These are phyloP conservation scores for Trematomus bernacchii DNA, from an alignment of 2,797 vertebrate species.

Conservation along the genomic window DNA sequence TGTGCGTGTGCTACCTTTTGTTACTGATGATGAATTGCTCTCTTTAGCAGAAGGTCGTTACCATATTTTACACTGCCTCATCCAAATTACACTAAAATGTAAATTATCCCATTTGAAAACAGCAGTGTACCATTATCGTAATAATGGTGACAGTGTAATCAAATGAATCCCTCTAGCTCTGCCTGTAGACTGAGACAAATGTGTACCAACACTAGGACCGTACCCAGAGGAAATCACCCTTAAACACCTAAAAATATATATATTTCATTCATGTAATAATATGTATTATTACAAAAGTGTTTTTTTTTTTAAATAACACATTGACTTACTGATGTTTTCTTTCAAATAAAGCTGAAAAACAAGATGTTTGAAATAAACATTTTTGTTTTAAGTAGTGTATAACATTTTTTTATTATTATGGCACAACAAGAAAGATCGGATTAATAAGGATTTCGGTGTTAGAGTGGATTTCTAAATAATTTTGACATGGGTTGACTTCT, in stretches of 20 bases:
- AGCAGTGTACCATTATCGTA: slow-evolving; percentile 60
- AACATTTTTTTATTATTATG: not conserved
- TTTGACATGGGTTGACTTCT: not conserved
- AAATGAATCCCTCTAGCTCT: slow-evolving; percentile 47
- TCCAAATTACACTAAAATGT: slow-evolving; percentile 60
- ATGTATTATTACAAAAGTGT: not conserved
- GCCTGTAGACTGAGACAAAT: slow-evolving; percentile 16
- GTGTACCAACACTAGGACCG: not conserved
- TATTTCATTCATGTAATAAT: not conserved
- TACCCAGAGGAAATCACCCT: not conserved
- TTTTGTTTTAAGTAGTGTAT: not conserved
- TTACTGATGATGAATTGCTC: slow-evolving; percentile 49
- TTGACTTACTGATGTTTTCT: not conserved
- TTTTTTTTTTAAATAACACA: not conserved
- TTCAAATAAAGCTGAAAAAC: not conserved
- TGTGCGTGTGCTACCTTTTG: not conserved
- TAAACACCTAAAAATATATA: not conserved
- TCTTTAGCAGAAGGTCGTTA: slow-evolving; percentile 57
- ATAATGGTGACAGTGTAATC: slow-evolving; percentile 52
- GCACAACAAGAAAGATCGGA: not conserved
- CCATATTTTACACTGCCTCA: slow-evolving; percentile 56
- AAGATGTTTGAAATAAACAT: not conserved
- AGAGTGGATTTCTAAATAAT: not conserved
- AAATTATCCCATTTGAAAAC: slow-evolving; percentile 59
- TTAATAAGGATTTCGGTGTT: not conserved